Conservation (phyloP, 92 coral and sea anemone genomes). For the Epizoanthus scotinus region DNA sequence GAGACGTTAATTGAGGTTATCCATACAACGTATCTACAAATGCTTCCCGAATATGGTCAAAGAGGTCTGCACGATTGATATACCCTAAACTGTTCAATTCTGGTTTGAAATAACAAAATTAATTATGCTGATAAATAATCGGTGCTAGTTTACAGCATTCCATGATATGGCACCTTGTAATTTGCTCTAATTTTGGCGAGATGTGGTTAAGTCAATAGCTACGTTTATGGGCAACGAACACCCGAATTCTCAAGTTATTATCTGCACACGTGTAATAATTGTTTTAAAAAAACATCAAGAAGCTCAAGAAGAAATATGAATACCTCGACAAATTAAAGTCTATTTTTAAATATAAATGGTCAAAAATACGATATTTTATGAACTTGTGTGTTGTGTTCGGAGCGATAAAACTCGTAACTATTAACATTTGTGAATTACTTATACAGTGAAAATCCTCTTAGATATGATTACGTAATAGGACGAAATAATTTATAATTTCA, state of each 20-base stretch:
- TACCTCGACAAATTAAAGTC: neutral
- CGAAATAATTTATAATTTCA: too few relatives aligned
- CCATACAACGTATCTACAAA: neutral
- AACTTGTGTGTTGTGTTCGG: too few relatives aligned
- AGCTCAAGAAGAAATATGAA: neutral
- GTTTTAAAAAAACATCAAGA: neutral
- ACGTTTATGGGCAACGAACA: conserved; percentile 24
- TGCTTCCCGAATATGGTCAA: conserved; percentile 10
- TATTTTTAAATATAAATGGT: neutral
- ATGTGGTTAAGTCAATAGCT: neutral
- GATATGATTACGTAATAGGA: too few relatives aligned
- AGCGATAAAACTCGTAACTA: too few relatives aligned
- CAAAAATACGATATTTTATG: neutral
- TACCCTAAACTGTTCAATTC: conserved; percentile 3
- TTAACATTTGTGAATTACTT: too few relatives aligned
- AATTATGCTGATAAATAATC: conserved; percentile 28
- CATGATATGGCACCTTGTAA: conserved; percentile 33
- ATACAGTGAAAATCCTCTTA: too few relatives aligned
- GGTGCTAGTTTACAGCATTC: conserved; percentile 15
- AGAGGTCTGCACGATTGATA: conserved; percentile 14
- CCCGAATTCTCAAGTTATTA: neutral
- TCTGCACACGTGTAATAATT: conserved; percentile 3
- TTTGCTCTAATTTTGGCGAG: conserved; percentile 37
- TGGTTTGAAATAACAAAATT: conserved; percentile 13
- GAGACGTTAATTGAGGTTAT: neutral